phyloP scores from a whole-genome alignment of 2,888 invertebrate genomes.

The Amorpha juglandis region DNA sequence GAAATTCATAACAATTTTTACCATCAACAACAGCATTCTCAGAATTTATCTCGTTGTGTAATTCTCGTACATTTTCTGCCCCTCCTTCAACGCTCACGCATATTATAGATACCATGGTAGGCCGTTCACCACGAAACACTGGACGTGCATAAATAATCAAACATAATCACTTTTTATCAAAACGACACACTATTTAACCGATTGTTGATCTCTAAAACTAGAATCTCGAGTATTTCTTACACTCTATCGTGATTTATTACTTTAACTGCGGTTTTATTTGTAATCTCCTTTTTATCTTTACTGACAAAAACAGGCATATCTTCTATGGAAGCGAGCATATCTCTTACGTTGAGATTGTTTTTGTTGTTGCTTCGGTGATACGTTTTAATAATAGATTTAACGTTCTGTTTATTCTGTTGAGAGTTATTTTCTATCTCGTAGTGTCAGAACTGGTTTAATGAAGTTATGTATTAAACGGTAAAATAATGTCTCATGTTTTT shows the following conservation, averaged over 20 bases:
- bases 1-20: background rate
- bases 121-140: slow-evolving; percentile 54
- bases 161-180: slow-evolving; percentile 67
- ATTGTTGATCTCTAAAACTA: slow-evolving; percentile 55
- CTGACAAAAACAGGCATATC: slow-evolving; percentile 14
- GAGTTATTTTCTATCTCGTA: background rate
- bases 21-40: background rate
- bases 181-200: slow-evolving; percentile 69
- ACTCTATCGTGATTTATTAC: slow-evolving; percentile 15
- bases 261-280: slow-evolving; percentile 7
- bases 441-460: background rate
- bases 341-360: slow-evolving; percentile 15
- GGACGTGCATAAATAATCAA: slow-evolving; percentile 80
- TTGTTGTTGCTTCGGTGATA: slow-evolving; percentile 13
- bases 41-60: slow-evolving; percentile 13
- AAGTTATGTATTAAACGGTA: background rate
- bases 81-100: slow-evolving; percentile 32
- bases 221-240: slow-evolving; percentile 35
- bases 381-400: slow-evolving; percentile 13
- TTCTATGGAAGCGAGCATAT: slow-evolving; percentile 15
- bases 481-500: background rate
- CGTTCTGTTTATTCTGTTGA: slow-evolving; percentile 20
- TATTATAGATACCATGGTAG: slow-evolving; percentile 33
- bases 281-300: slow-evolving; percentile 21
- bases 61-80: slow-evolving; percentile 24